Evolutionary conservation across 2,888 invertebrate genomes (phyloP).

Genomic region (Epinotia nisella): DNA sequence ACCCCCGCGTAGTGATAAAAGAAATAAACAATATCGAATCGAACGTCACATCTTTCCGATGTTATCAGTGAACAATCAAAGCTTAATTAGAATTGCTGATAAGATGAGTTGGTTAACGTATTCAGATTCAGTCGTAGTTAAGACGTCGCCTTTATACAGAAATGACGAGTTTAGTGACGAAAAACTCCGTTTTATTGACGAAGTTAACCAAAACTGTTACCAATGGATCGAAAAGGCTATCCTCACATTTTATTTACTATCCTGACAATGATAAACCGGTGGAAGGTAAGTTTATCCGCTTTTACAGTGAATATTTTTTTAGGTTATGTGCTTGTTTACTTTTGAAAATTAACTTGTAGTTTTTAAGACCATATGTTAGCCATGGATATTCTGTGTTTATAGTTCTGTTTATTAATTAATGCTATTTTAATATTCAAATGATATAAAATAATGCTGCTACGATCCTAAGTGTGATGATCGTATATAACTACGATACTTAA

Average conservation of each 20-base stretch:
- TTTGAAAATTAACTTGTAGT: neutral
- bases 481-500: neutral
- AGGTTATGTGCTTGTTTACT: slow-evolving; percentile 37
- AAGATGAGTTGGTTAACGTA: slow-evolving; percentile 71
- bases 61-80: slow-evolving; percentile 59
- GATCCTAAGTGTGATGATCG: neutral
- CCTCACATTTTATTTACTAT: slow-evolving; percentile 86
- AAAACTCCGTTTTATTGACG: slow-evolving; percentile 59
- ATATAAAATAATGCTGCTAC: neutral
- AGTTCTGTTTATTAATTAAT: too few species aligned
- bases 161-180: slow-evolving; percentile 67
- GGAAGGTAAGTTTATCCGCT: slow-evolving; percentile 69
- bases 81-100: slow-evolving; percentile 79
- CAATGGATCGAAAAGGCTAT: slow-evolving; percentile 65
- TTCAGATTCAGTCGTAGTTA: slow-evolving; percentile 49
- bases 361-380: slow-evolving; percentile 1
- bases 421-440: neutral
- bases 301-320: neutral
- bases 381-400: neutral
- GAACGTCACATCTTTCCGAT: slow-evolving; percentile 26
- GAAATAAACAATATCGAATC: slow-evolving; percentile 39
- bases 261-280: slow-evolving; percentile 83
- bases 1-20: slow-evolving; percentile 38
- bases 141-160: slow-evolving; percentile 49
- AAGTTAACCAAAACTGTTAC: slow-evolving; percentile 69